phyloP scores from a whole-genome alignment of 1,140 invertebrate species.

The Ceratina japonica region DNA sequence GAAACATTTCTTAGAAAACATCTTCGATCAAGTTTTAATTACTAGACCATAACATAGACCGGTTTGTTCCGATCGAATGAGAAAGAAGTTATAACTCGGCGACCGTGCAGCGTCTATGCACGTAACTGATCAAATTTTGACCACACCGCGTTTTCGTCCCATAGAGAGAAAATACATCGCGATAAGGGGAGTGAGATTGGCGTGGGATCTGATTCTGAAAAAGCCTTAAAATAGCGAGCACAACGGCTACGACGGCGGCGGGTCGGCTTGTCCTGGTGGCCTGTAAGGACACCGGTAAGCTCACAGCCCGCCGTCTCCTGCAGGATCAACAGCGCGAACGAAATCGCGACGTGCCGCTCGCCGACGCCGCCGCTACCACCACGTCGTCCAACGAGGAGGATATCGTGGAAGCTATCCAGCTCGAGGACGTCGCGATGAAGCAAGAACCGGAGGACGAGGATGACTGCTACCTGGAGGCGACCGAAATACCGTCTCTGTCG shows the following conservation, averaged over 20 bases:
- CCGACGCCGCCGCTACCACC: neutral
- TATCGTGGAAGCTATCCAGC: conserved; percentile 18
- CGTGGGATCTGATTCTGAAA: neutral
- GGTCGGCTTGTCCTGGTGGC: conserved; percentile 49
- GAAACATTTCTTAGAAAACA: no score
- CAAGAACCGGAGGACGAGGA: conserved; percentile 76
- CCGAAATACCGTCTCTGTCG: conserved; percentile 37
- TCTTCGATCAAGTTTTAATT: no score
- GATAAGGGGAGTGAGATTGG: conserved; percentile 3
- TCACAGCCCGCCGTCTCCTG: conserved; percentile 41
- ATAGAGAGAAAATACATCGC: conserved; percentile 25
- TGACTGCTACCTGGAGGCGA: conserved; percentile 68
- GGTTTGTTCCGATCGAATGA: no score
- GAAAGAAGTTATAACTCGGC: no score
- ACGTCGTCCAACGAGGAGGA: conserved; percentile 31
- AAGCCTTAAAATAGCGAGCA: conserved; percentile 13
- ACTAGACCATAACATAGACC: no score
- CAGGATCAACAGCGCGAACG: conserved; percentile 34
- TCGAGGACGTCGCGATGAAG: conserved; percentile 67
- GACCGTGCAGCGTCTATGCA: no score
- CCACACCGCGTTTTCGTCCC: conserved; percentile 35
- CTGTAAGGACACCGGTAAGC: conserved; percentile 58
- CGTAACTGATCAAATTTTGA: no score
- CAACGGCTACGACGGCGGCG: conserved; percentile 33
- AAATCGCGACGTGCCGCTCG: neutral